Base-by-base conservation (phyloP, 2,797 vertebrate species). In the Anguilla anguilla region DNA sequence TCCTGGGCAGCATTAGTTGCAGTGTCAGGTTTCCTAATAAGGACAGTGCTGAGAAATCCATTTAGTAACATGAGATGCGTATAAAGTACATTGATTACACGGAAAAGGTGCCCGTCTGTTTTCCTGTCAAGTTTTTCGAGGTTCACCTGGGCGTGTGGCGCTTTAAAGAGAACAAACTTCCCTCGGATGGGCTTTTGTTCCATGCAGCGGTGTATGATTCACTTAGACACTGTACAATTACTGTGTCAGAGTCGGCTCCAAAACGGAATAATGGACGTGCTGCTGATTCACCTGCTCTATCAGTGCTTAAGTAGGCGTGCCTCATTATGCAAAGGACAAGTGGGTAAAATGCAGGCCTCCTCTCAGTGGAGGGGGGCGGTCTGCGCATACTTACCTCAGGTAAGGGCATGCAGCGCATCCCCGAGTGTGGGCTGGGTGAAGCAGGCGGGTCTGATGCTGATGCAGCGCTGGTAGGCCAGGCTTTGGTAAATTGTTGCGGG, bases 11-110 rank as follows among this genome's bases (percentile, higher is more conserved):
- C 25, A 49, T 51, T 19, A 51, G 79, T n/a, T 82, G 46, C 79
- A 82, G 79, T 82, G 43, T 82, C 79, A 51, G 79, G 43, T 82
- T 82, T 82, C 43, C 79, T 49, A 0, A 82, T 49, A 51, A 25
- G 5, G 25, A 67, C 25, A 28, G 46, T 51, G 79, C 79, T 51
- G 79, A 51, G 46, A 51, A n/a, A 82, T 82, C 79, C 79, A 82
- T 82, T 82, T 51, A 49, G 79, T 25, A 82, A 82, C 13, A 31
- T 10, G 79, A 82, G 79, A 49, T 82, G 43, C 79, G 19, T 51
- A 22, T 51, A n/a, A 82, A 49, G 19, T n/a, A n/a, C 46, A 49
- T 82, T 82, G 43, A 82, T 82, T 51, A 49, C 6, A n/a, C 6
- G 25, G 7, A 51, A 49, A 82, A 82, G 77, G 77, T 46, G 39